phyloP scores from a whole-genome alignment of 1,140 invertebrate genomes.

The Drosophila burlai region DNA sequence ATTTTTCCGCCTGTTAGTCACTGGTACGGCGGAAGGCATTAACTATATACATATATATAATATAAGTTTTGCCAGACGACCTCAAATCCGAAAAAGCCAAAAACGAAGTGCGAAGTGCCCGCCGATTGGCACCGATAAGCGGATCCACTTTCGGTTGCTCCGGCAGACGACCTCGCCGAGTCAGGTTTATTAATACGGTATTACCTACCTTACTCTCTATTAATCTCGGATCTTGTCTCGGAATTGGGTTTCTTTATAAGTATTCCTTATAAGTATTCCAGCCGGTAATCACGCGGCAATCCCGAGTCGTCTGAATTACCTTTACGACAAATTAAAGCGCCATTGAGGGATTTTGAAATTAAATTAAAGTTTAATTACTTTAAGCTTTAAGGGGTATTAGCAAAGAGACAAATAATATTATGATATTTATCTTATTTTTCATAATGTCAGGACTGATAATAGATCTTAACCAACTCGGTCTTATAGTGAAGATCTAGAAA shows the following conservation, averaged over 20 bases:
- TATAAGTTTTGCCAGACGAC: slow-evolving; percentile 73
- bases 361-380: no score
- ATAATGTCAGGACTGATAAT: no score
- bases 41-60: slow-evolving; percentile 12
- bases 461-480: no score
- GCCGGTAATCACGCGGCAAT: slow-evolving; percentile 58
- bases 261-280: slow-evolving; percentile 22
- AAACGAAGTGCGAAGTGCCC: slow-evolving; percentile 43
- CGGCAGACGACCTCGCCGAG: slow-evolving; percentile 44
- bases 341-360: neutral
- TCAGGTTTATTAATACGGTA: slow-evolving; percentile 40
- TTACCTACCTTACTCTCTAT: slow-evolving; percentile 26
- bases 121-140: slow-evolving; percentile 45
- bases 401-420: neutral
- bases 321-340: slow-evolving; percentile 35
- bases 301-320: slow-evolving; percentile 36
- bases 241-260: slow-evolving; percentile 1
- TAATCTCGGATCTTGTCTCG: slow-evolving; percentile 1
- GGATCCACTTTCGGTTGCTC: slow-evolving; percentile 46
- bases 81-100: slow-evolving; percentile 31
- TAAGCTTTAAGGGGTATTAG: no score
- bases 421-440: neutral
- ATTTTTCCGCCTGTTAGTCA: slow-evolving; percentile 68
- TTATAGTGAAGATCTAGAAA: no score
- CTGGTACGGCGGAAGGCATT: slow-evolving; percentile 33